These are phyloP conservation scores for Ornithoptera alexandrae DNA, from an alignment of 2,888 invertebrate species.

Conservation along the genomic window DNA sequence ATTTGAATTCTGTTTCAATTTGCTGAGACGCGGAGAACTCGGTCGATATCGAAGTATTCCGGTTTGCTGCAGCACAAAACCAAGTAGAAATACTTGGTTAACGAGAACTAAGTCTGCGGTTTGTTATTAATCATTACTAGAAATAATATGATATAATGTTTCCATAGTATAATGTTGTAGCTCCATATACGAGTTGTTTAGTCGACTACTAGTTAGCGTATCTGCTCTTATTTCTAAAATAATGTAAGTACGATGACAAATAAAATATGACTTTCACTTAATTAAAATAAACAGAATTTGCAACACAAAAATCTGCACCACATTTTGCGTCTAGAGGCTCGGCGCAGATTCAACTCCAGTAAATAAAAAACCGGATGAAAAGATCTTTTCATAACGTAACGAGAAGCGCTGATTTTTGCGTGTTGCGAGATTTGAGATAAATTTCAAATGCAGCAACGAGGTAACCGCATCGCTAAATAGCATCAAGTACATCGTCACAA, in stretches of 20 bases:
- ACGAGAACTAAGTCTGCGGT: no score
- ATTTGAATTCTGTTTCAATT: no score
- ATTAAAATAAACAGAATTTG: not conserved
- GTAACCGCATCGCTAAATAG: not conserved
- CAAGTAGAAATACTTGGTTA: no score
- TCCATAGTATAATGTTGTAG: no score
- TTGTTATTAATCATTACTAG: no score
- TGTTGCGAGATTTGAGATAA: constrained; percentile 3
- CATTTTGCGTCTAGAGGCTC: constrained; percentile 9
- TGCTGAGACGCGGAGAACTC: no score
- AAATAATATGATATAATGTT: no score
- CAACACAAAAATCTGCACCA: constrained; percentile 13
- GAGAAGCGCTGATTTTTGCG: constrained; percentile 11
- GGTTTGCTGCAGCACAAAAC: no score
- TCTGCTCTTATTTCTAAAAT: no score
- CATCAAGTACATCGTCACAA: not conserved
- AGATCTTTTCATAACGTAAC: constrained; percentile 13
- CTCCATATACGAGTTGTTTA: no score
- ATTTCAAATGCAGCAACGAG: constrained; percentile 6
- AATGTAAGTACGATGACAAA: not conserved
- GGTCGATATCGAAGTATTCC: no score
- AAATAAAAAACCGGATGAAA: constrained; percentile 13
- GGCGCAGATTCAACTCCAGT: constrained; percentile 4
- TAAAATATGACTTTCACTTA: not conserved
- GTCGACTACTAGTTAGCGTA: no score